Percentiles rank a stretch among this genome's conserved stretches.
phyloP scores from a whole-genome alignment of 2,888 invertebrate species.

The Anaspis maculata region DNA sequence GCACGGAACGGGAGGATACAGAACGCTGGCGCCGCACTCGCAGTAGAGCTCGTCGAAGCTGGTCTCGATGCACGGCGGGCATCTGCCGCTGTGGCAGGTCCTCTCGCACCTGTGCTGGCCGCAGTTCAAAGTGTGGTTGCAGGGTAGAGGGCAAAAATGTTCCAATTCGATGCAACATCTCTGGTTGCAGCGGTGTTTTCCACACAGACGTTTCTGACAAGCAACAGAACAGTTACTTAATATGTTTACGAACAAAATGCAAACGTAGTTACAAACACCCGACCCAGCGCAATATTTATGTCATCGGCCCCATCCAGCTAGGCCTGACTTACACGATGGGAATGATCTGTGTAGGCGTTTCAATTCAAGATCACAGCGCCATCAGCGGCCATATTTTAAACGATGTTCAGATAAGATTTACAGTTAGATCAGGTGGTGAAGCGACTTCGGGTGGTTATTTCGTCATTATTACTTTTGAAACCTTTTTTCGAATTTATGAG shows the following conservation, averaged over 20 bases:
- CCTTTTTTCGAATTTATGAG: too few species aligned
- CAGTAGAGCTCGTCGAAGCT: constrained; percentile 86
- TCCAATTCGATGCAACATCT: constrained; percentile 80
- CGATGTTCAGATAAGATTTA: too few species aligned
- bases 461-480: too few species aligned
- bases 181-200: constrained; percentile 84
- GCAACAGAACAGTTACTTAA: background rate
- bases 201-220: constrained; percentile 73
- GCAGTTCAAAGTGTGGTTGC: constrained; percentile 76
- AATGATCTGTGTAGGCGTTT: too few species aligned
- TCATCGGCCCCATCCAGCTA: too few species aligned
- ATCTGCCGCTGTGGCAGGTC: constrained; percentile 83
- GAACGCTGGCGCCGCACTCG: constrained; percentile 78
- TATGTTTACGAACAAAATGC: background rate
- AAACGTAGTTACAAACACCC: too few species aligned
- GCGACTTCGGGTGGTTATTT: too few species aligned
- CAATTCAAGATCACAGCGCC: too few species aligned
- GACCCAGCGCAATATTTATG: too few species aligned
- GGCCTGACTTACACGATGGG: too few species aligned
- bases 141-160: constrained; percentile 77
- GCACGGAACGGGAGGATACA: constrained; percentile 88
- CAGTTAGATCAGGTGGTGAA: too few species aligned
- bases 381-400: too few species aligned
- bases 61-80: constrained; percentile 68
- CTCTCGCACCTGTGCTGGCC: constrained; percentile 83